Evolutionary conservation across 2,888 invertebrate genomes (phyloP).

Genomic region (Glaucopsyche alexis): DNA sequence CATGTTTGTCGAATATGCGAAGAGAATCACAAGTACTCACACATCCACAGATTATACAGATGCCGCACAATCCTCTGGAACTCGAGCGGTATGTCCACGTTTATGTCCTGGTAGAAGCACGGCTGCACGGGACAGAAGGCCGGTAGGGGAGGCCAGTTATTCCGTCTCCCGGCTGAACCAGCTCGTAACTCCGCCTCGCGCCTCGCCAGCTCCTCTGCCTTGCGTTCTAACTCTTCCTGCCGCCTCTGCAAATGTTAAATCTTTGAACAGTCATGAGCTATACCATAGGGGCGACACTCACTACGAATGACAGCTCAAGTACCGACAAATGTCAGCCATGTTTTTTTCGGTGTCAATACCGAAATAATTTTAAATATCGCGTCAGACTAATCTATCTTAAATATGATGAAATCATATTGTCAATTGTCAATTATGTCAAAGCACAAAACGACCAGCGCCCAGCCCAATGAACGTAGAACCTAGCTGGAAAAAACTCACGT

Average conservation of each 20-base stretch:
- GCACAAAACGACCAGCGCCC: too few relatives aligned
- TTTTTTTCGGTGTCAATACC: too few relatives aligned
- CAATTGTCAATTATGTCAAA: too few relatives aligned
- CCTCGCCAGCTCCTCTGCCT: slow-evolving; percentile 92
- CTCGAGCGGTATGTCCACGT: slow-evolving; percentile 98
- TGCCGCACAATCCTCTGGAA: slow-evolving; percentile 98
- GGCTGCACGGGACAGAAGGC: slow-evolving; percentile 96
- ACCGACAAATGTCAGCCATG: too few relatives aligned
- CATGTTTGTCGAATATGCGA: not conserved
- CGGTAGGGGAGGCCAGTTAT: slow-evolving; percentile 99
- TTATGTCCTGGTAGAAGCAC: slow-evolving; percentile 99
- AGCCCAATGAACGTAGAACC: too few relatives aligned
- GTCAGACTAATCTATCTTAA: too few relatives aligned
- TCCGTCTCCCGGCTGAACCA: slow-evolving; percentile 84
- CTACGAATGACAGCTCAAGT: too few relatives aligned
- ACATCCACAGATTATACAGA: slow-evolving; percentile 98
- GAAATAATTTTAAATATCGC: too few relatives aligned
- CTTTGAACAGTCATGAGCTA: not conserved
- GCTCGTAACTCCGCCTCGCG: slow-evolving; percentile 92
- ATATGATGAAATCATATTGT: too few relatives aligned
- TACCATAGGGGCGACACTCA: too few relatives aligned
- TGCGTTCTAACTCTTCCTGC: slow-evolving; percentile 94
- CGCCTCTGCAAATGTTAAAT: slow-evolving; percentile 81
- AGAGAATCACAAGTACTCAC: slow-evolving; percentile 81
- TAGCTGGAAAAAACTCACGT: too few relatives aligned